Base-by-base conservation (phyloP, 64 coral and sea anemone genomes). In the Trachythela sp. region DNA sequence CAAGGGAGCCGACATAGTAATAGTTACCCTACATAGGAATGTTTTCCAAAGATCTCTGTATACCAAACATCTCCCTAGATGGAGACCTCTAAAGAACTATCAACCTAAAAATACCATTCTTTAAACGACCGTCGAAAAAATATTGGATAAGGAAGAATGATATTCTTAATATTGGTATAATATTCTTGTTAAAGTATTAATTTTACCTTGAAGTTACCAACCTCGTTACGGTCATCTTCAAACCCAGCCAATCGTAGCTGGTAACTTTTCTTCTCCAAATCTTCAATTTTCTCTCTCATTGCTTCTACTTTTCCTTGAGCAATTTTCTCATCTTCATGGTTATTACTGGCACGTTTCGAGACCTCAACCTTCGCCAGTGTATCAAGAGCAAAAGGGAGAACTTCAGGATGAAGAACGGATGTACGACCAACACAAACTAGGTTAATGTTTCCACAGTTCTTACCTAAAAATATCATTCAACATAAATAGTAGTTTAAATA, bases 401-500 rank as follows among this genome's bases (percentile, higher is more conserved):
- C 31, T 37, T 37, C 33, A 80, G 77, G 60, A 45, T 91, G 89
- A 48, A 94, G 86, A 18, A 89, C 67, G 14, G 96, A 94, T 48
- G 89, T 93, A 2, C 96, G 93, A 60, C 96, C 96, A 8, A 99
- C 89, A 33, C 96, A 86, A 20, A 99, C 86, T n/a, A 99, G 36
- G 34, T 45, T 68, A 40, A 97, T 86, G 77, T 92, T 86, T 22
- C 95, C 95, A 29, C 95, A 97, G 68, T 97, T 97, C 84, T 39
- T 91, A 6, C 59, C 90, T 91, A 34, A 87, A 52, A 91, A 1
- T n/a, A 45, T n/a, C n/a, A 45, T 45, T 15, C n/a, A 35, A 86
- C 35, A 26, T 0, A 17, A 88, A 50, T 15, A 58, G 42, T 45
- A 45, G 11, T 6, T n/a, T 11, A 45, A 45, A 45, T 6, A 45